A percentile compares a stretch with the other conserved stretches of the same genome.
phyloP scores from a whole-genome alignment of 2,888 invertebrate genomes.

The Schrankia costaestrigalis region DNA sequence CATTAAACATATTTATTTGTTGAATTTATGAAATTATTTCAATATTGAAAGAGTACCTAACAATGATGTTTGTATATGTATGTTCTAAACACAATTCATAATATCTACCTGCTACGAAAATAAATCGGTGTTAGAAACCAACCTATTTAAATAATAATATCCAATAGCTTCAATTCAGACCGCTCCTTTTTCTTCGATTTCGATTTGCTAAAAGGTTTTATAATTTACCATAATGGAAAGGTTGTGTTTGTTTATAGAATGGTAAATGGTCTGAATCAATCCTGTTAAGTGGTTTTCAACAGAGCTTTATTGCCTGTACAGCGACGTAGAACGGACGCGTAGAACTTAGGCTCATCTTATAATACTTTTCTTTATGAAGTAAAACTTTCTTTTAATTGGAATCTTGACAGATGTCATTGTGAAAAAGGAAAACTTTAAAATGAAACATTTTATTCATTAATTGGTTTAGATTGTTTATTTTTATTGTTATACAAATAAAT shows the following conservation, averaged over 20 bases:
- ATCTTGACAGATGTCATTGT: too few species aligned
- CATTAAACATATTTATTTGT: too few species aligned
- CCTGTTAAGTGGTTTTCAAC: slow-evolving; percentile 78
- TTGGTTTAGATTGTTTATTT: too few species aligned
- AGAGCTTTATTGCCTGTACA: slow-evolving; percentile 76
- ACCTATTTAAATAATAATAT: slow-evolving; percentile 35
- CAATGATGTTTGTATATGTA: too few species aligned
- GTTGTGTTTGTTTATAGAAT: slow-evolving; percentile 79
- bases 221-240: slow-evolving; percentile 77
- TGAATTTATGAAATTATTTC: too few species aligned
- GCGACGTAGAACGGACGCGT: slow-evolving; percentile 59
- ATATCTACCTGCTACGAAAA: slow-evolving; percentile 1
- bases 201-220: slow-evolving; percentile 74
- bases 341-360: slow-evolving; percentile 28
- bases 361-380: slow-evolving; percentile 14
- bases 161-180: slow-evolving; percentile 42
- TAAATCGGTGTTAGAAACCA: slow-evolving; percentile 21
- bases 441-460: too few species aligned
- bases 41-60: too few species aligned
- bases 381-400: too few species aligned
- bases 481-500: too few species aligned
- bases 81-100: too few species aligned
- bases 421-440: too few species aligned
- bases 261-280: slow-evolving; percentile 80
- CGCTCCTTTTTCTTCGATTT: slow-evolving; percentile 51